phyloP scores from a whole-genome alignment of 2,888 invertebrate species.

The Lomographa bimaculata region DNA sequence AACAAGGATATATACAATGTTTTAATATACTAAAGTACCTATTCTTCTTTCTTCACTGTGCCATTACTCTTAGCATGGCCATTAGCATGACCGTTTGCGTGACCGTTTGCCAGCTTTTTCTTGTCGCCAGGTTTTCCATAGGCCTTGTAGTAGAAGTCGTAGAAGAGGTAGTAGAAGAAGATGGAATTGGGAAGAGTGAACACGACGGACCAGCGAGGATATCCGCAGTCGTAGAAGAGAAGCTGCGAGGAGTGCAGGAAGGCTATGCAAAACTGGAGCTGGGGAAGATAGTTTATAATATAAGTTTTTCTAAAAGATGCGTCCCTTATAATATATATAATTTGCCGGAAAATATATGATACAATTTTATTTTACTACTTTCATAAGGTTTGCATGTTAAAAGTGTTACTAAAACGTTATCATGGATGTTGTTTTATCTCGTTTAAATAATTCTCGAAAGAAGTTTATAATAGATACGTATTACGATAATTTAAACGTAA shows the following conservation, averaged over 20 bases:
- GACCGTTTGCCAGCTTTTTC: conserved; percentile 48
- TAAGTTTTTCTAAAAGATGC: no score
- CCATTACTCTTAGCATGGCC: conserved; percentile 35
- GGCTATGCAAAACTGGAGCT: conserved; percentile 95
- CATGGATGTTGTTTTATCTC: no score
- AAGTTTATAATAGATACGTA: no score
- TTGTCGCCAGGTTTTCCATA: conserved; percentile 78
- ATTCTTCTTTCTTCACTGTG: conserved; percentile 25
- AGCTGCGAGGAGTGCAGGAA: conserved; percentile 94
- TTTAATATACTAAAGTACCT: no score
- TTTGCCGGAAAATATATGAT: no score
- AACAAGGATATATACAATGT: no score
- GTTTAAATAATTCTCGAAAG: no score
- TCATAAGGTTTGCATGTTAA: no score
- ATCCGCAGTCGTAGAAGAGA: conserved; percentile 93
- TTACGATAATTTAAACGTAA: no score
- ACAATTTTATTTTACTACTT: no score
- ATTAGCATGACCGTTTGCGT: conserved; percentile 36
- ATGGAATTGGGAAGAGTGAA: conserved; percentile 95
- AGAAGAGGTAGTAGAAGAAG: conserved; percentile 96
- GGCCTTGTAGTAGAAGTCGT: conserved; percentile 94
- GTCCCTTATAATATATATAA: no score
- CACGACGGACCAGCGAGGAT: conserved; percentile 91
- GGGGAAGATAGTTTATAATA: conserved; percentile 42
- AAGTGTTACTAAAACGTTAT: no score